Percentiles rank a stretch among this genome's conserved stretches.
These are phyloP conservation scores for Dermochelys coriacea DNA, from an alignment of 2,797 vertebrate genomes.

Conservation along the genomic window DNA sequence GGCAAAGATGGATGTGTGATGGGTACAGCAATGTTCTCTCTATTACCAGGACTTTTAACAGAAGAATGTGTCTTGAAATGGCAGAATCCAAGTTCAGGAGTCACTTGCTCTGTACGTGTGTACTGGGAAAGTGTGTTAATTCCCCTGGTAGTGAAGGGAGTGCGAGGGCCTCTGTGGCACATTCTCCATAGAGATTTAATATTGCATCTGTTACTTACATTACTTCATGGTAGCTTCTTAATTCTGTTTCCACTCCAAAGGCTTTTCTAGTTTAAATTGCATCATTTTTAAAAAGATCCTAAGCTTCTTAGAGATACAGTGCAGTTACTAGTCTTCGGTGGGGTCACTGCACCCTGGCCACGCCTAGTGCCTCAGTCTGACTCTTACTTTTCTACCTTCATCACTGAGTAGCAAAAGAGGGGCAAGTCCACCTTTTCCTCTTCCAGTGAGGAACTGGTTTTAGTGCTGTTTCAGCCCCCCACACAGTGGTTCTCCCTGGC, in stretches of 20 bases:
- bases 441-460: fast-evolving
- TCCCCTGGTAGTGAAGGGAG: too few relatives aligned
- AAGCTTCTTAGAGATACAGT: fast-evolving
- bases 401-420: neutral
- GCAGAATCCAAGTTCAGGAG: neutral
- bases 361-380: neutral
- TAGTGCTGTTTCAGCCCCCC: fast-evolving
- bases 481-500: fast-evolving
- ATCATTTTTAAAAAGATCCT: neutral
- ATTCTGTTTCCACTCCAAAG: neutral
- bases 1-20: fast-evolving
- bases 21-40: neutral
- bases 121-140: neutral
- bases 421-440: too few relatives aligned
- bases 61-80: neutral
- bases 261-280: neutral
- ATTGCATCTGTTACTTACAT: neutral
- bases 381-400: fast-evolving
- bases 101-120: neutral
- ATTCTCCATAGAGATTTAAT: neutral
- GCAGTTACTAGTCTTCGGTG: neutral
- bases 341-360: fast-evolving
- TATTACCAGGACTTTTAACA: fast-evolving
- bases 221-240: fast-evolving
- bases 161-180: neutral